A percentile compares a stretch with the other conserved stretches of the same genome.
These are phyloP conservation scores for Trichopoda pennipes DNA, from an alignment of 2,888 invertebrate species.

Conservation along the genomic window DNA sequence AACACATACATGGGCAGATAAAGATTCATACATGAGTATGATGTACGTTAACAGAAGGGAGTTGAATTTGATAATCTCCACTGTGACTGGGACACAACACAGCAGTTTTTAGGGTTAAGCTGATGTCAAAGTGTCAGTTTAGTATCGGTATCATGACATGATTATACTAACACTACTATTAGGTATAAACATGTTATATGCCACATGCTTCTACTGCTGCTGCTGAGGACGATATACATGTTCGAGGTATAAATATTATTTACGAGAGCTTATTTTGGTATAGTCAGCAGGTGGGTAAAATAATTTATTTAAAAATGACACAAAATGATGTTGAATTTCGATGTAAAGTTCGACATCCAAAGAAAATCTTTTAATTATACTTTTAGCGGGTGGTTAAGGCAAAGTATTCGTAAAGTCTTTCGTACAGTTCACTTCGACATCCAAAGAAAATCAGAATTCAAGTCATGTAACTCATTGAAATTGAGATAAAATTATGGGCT, in stretches of 20 bases:
- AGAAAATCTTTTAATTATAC: too few species aligned
- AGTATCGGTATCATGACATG: constrained; percentile 80
- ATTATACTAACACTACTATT: constrained; percentile 67
- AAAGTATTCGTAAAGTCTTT: too few species aligned
- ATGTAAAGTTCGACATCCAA: not conserved
- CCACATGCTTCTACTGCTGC: constrained; percentile 27
- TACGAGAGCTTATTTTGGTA: constrained; percentile 3
- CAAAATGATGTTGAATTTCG: too few species aligned
- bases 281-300: constrained; percentile 19
- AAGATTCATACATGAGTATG: constrained; percentile 1
- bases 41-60: constrained; percentile 6
- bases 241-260: constrained; percentile 36
- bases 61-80: constrained; percentile 41
- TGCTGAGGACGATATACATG: constrained; percentile 42
- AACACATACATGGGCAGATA: constrained; percentile 16
- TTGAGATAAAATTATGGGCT: too few species aligned
- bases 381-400: too few species aligned
- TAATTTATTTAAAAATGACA: not conserved
- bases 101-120: constrained; percentile 74
- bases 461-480: too few species aligned
- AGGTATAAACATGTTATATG: constrained; percentile 40
- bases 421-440: too few species aligned
- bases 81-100: constrained; percentile 50
- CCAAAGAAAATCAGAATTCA: too few species aligned
- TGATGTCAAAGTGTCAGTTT: constrained; percentile 81